A percentile compares a stretch with the other conserved stretches of the same genome.
phyloP scores from a whole-genome alignment of 2,888 invertebrate genomes.

The Byasa hedistus region DNA sequence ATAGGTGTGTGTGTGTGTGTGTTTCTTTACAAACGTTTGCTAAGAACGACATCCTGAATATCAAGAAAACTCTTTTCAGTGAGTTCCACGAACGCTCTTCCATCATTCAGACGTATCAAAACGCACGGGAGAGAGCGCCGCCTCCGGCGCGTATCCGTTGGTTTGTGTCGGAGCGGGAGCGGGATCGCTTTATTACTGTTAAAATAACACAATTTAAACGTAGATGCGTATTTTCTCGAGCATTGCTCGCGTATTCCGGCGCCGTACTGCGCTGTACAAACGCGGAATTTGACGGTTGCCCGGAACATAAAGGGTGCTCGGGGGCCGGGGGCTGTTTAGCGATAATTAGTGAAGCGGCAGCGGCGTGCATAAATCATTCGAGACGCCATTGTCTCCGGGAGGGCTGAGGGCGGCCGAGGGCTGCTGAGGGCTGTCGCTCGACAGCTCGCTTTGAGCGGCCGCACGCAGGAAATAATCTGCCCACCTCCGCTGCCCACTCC shows the following conservation, averaged over 20 bases:
- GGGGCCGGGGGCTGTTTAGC: conserved; percentile 37
- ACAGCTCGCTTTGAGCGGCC: conserved; percentile 28
- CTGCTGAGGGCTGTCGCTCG: conserved; percentile 30
- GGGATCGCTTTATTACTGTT: too few relatives aligned
- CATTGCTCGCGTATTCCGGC: conserved; percentile 26
- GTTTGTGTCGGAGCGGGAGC: too few relatives aligned
- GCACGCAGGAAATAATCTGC: conserved; percentile 3
- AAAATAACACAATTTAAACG: conserved; percentile 16
- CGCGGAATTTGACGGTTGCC: conserved; percentile 35
- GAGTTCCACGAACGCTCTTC: too few relatives aligned
- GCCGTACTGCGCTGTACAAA: conserved; percentile 26
- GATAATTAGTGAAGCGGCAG: conserved; percentile 37
- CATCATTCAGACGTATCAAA: too few relatives aligned
- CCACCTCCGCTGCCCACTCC: neutral
- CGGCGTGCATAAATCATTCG: conserved; percentile 36
- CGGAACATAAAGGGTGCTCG: conserved; percentile 34
- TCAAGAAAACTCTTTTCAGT: too few relatives aligned
- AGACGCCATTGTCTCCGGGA: conserved; percentile 31
- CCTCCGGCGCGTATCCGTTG: too few relatives aligned
- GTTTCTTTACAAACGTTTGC: too few relatives aligned
- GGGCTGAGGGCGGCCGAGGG: too few relatives aligned
- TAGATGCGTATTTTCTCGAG: conserved; percentile 14
- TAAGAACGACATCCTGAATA: too few relatives aligned
- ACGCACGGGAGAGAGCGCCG: too few relatives aligned
- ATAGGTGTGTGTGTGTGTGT: too few relatives aligned